Evolutionary conservation across 2,797 vertebrate genomes (phyloP).

Genomic region (Lophius americanus): DNA sequence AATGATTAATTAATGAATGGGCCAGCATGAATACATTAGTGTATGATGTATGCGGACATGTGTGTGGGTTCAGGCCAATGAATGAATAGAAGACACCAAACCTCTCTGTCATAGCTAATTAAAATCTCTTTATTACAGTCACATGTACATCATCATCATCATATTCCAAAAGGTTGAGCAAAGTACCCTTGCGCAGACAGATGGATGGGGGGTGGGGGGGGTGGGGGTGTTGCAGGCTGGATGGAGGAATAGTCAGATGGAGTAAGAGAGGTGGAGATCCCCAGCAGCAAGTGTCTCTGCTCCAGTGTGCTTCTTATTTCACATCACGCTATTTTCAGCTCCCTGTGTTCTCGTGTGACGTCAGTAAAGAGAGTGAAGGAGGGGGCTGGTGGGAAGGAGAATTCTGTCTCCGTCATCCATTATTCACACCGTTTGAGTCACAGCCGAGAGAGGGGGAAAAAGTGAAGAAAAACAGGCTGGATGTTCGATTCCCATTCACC

Average conservation of each 20-base stretch:
- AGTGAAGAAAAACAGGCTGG: slow-evolving; percentile 34
- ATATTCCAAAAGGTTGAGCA: slow-evolving; percentile 76
- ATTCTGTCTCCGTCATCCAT: slow-evolving; percentile 70
- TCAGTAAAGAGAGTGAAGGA: slow-evolving; percentile 52
- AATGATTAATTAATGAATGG: slow-evolving; percentile 7
- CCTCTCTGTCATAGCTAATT: slow-evolving; percentile 74
- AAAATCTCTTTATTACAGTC: slow-evolving; percentile 86
- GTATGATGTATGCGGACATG: background rate
- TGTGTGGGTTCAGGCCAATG: background rate
- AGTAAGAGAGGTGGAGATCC: slow-evolving; percentile 52
- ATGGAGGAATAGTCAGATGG: slow-evolving; percentile 62
- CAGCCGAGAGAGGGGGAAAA: slow-evolving; percentile 44
- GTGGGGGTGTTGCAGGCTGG: slow-evolving; percentile 56
- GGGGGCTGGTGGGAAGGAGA: slow-evolving; percentile 32
- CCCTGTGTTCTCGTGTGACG: slow-evolving; percentile 66
- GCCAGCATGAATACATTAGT: background rate
- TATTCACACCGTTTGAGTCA: slow-evolving; percentile 75
- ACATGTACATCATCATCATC: slow-evolving; percentile 75
- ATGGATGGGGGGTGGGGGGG: slow-evolving; percentile 59
- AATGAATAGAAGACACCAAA: background rate
- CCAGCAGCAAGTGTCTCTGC: slow-evolving; percentile 61
- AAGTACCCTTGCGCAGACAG: slow-evolving; percentile 62
- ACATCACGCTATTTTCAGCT: slow-evolving; percentile 75
- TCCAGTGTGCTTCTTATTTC: slow-evolving; percentile 75
- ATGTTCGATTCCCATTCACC: slow-evolving; percentile 18